Base-by-base conservation (phyloP, 2,797 vertebrate species). In the Acanthopagrus latus region DNA sequence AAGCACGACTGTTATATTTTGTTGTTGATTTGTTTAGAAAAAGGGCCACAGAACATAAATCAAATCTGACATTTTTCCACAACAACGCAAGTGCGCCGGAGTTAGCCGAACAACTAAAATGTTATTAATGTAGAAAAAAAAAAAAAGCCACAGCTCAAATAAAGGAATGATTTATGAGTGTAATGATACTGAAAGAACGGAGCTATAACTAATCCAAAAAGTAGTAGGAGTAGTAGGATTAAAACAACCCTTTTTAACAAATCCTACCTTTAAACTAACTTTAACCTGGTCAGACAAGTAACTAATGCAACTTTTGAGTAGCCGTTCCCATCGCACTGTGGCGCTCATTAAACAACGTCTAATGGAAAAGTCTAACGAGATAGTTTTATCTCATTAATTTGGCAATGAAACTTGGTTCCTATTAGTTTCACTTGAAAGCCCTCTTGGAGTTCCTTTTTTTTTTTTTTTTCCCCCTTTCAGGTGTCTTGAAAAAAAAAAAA, bases 401-500 rank as follows among this genome's bases (percentile, higher is more conserved):
- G 41, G 41, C 25, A 12, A 17, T 46, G 29, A 74, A 74, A 77
- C 57, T 75, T 58, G 43, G 38, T 11, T 50, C 58, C 50, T 23
- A 20, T 11, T 46, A 58, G 52, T 47, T 66, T 62, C 14, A 58
- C 1, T 63, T 50, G 1, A 71, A 75, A 64, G n/a, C 57, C 7
- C 7, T 41, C 50, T 67, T 78, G 11, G 58, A 71, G 62, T 10
- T 33, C 52, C 50, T 59, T 29, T 8, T 33, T 52, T 55, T 55
- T 23, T 46, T 10, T 33, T 56, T n/a, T n/a, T n/a, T n/a, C n/a
- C n/a, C n/a, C n/a, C 50, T 58, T 27, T 38, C 5, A 18, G 65
- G 20, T 67, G 33, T 38, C 50, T 50, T 33, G 44, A 64, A 68
- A 52, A 56, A 57, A 68, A 78, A 64, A 68, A 52, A 56, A 57